These are phyloP conservation scores for Gymnothorax javanicus DNA, from an alignment of 2,797 vertebrate genomes.

Conservation along the genomic window DNA sequence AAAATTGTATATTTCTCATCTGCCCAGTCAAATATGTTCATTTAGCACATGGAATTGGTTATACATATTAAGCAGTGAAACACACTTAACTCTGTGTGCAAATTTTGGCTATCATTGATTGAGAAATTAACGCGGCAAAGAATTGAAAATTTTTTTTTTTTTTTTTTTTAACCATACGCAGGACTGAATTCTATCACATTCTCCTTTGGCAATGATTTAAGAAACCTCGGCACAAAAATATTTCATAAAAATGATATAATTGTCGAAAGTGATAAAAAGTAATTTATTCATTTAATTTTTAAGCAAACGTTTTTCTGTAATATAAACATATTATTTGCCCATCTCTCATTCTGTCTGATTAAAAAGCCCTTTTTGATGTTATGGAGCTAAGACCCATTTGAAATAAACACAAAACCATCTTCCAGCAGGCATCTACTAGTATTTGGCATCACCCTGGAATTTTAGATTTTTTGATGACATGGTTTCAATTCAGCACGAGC, in stretches of 20 bases:
- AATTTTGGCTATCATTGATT: not conserved
- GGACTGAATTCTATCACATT: not conserved
- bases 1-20: not conserved
- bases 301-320: not conserved
- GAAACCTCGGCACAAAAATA: not conserved
- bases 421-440: not conserved
- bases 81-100: not conserved
- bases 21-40: not conserved
- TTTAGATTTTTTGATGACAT: not conserved
- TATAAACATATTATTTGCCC: not conserved
- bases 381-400: not conserved
- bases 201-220: not conserved
- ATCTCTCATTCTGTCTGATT: not conserved
- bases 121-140: not conserved
- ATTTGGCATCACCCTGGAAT: not conserved
- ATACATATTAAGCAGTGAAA: not conserved
- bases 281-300: conserved; percentile 6
- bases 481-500: not conserved
- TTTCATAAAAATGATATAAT: not conserved
- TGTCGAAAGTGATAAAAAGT: not conserved
- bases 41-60: not conserved
- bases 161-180: not conserved
- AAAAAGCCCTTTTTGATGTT: not conserved
- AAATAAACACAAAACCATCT: not conserved
- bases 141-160: not conserved